Evolutionary conservation across 2,888 invertebrate species (phyloP), one percentile per base, ranked within the genome.

Genomic region (Nomada hirtipes): DNA sequence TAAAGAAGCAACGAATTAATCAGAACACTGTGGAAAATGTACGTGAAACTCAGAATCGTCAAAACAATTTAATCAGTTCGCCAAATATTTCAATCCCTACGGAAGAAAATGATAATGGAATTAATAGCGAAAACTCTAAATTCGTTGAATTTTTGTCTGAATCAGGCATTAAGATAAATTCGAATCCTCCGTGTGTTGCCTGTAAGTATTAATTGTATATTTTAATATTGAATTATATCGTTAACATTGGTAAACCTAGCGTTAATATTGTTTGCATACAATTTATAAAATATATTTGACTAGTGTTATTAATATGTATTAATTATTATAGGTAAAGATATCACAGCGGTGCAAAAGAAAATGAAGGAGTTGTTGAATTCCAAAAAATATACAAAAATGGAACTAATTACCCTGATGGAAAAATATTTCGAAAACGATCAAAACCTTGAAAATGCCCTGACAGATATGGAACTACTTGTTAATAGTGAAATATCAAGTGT

Each of bases 361-460:
- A 91, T 93, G 86, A 89, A 88, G 29, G 64, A 85, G 47, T 52
- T 91, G 50, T 79, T 93, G 57, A 47, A 53, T 15, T 79, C 77
- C 29, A 79, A 80, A 42, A 71, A 80, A 60, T 86, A 86, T 50
- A 79, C 87, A 13, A 84, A 81, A 70, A 75, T 85, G 11, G 89
- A 91, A 52, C 85, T 93, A 53, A 77, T 92, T 7, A 72, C 79
- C 13, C 84, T 85, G 2, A 91, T 92, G 89, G 89, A 90, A 53
- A 67, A 82, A 18, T 91, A 91, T 79, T 89, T 92, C 20, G 86
- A 90, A 23, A 82, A 89, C 70, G 88, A 91, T 18, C 80, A 86
- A 4, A 91, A 91, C 88, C 76, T 93, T 18, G 86, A 88, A 83
- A 92, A 87, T 67, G 89, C 89, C 7, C 79, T 93, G 23, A 83